phyloP scores from a whole-genome alignment of 2,797 vertebrate genomes.

The Erpetoichthys calabaricus region DNA sequence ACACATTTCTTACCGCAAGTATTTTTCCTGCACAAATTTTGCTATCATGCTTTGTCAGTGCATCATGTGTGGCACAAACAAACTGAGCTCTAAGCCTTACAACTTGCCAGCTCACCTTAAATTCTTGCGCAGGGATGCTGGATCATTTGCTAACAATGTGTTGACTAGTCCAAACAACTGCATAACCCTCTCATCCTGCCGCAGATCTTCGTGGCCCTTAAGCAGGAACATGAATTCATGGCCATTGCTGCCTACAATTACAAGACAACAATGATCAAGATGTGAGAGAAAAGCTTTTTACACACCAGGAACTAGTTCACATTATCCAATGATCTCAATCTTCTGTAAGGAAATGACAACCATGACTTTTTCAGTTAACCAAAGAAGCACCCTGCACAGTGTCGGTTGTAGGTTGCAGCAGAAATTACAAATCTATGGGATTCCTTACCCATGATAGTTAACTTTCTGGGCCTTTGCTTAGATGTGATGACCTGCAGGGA shows the following conservation, averaged over 20 bases:
- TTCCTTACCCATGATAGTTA: conserved; percentile 91
- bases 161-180: conserved; percentile 96
- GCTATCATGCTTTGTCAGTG: no score
- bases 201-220: conserved; percentile 92
- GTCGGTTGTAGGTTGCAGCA: neutral
- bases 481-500: conserved; percentile 97
- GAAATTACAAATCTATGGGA: no score
- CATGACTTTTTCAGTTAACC: no score
- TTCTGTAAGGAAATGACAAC: no score
- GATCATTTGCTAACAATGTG: conserved; percentile 90
- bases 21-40: no score
- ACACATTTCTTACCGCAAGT: no score
- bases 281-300: no score
- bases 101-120: conserved; percentile 56
- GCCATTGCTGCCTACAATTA: conserved; percentile 80
- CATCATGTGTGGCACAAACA: no score
- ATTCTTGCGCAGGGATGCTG: conserved; percentile 91
- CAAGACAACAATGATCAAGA: neutral
- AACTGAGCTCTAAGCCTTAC: neutral
- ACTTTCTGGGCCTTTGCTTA: conserved; percentile 89
- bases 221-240: conserved; percentile 97
- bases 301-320: no score
- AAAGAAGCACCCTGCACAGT: neutral
- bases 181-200: conserved; percentile 96
- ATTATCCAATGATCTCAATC: no score